These are phyloP conservation scores for Mirza zaza DNA, from an alignment of 2,113 vertebrate genomes.

Conservation along the genomic window DNA sequence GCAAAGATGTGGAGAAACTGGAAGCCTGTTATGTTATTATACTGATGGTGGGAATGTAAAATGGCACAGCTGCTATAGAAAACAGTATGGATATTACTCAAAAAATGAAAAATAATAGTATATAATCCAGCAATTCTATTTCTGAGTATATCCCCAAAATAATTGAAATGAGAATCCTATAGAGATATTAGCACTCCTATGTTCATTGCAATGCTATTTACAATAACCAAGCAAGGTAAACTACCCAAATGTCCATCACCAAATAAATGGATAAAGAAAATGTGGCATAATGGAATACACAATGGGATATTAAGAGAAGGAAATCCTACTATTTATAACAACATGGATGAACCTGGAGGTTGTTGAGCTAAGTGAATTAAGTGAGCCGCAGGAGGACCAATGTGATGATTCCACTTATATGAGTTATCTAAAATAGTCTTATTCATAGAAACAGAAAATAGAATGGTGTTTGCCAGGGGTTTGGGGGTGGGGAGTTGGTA, in stretches of 20 bases:
- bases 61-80: neutral
- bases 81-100: neutral
- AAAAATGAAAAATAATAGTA: neutral
- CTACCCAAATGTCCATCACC: neutral
- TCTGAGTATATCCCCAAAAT: neutral
- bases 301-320: no score
- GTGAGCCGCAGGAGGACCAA: neutral
- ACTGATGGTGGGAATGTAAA: neutral
- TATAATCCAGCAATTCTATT: neutral
- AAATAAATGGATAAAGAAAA: no score
- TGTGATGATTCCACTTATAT: neutral
- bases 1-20: neutral
- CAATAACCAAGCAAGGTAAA: neutral
- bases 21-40: neutral
- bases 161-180: neutral
- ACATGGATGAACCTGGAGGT: neutral
- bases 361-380: neutral
- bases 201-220: neutral
- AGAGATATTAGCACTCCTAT: neutral
- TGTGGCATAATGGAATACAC: no score
- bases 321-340: no score
- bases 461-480: neutral
- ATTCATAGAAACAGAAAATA: neutral
- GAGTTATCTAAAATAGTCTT: neutral
- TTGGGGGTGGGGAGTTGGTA: neutral